Percentiles rank a stretch among this genome's conserved stretches.
These are phyloP conservation scores for Meloidogyne hapla DNA, from an alignment of 1,140 invertebrate genomes.

Conservation along the genomic window DNA sequence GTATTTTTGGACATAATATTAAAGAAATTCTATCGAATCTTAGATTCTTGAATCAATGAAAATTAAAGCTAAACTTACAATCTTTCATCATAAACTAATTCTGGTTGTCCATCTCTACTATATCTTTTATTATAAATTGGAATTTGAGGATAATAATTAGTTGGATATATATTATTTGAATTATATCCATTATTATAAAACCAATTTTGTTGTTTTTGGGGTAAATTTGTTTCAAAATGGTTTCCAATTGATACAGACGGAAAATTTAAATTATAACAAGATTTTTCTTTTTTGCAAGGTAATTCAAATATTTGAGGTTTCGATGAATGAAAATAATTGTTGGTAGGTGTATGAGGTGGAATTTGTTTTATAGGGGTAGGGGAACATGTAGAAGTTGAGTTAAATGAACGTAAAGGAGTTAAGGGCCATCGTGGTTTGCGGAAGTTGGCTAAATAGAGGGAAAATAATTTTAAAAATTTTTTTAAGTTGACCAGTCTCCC, in stretches of 20 bases:
- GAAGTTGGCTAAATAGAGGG: not conserved
- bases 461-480: too few relatives aligned
- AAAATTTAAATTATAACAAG: too few relatives aligned
- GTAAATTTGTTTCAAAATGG: too few relatives aligned
- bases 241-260: too few relatives aligned
- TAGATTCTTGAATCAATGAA: too few relatives aligned
- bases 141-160: not conserved
- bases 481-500: not conserved
- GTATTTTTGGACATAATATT: too few relatives aligned
- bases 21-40: too few relatives aligned
- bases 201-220: too few relatives aligned
- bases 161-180: not conserved
- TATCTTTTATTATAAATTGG: not conserved
- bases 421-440: conserved; percentile 9
- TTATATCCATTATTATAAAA: too few relatives aligned
- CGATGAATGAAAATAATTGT: not conserved
- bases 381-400: not conserved
- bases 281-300: too few relatives aligned
- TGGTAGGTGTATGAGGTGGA: not conserved
- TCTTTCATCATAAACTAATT: conserved; percentile 22
- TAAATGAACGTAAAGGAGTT: conserved; percentile 10
- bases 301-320: not conserved
- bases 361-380: not conserved
- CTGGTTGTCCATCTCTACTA: not conserved
- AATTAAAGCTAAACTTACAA: conserved; percentile 7